Evolutionary conservation across 1,140 invertebrate genomes (phyloP).

Genomic region (Homalodisca vitripennis): DNA sequence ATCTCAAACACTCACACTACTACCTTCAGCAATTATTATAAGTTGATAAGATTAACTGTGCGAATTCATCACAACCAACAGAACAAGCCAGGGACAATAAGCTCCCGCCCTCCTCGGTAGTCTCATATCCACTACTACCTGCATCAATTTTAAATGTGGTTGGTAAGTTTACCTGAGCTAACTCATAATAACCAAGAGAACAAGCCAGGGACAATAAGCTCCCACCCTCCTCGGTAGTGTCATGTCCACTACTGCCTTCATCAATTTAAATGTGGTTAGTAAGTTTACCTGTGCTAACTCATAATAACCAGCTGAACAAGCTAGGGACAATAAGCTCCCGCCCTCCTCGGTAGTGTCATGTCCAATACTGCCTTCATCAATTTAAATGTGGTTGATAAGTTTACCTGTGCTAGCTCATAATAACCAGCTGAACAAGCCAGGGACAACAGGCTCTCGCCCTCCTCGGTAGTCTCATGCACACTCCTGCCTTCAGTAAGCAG

Average conservation of each 20-base stretch:
- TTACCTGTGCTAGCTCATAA: slow-evolving; percentile 87
- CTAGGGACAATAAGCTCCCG: slow-evolving; percentile 86
- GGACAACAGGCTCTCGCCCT: slow-evolving; percentile 88
- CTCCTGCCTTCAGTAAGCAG: slow-evolving; percentile 88
- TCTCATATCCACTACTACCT: no score
- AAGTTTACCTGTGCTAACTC: slow-evolving; percentile 87
- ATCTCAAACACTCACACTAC: no score
- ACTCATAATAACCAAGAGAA: slow-evolving; percentile 90
- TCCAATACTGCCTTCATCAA: slow-evolving; percentile 89
- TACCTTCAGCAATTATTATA: no score
- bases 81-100: no score
- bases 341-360: slow-evolving; percentile 93
- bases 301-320: slow-evolving; percentile 91
- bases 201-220: no score
- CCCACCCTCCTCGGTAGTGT: no score
- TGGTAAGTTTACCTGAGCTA: slow-evolving; percentile 83
- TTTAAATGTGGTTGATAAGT: no score
- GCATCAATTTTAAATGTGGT: no score
- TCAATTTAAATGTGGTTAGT: no score
- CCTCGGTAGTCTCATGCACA: slow-evolving; percentile 90
- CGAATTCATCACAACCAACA: slow-evolving; percentile 91
- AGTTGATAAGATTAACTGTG: slow-evolving; percentile 70
- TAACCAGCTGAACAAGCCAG: slow-evolving; percentile 92
- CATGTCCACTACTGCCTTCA: no score
- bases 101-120: no score